A percentile compares a stretch with the other conserved stretches of the same genome.
Evolutionary conservation across 2,797 vertebrate species (phyloP).

Genomic region (Falco cherrug): DNA sequence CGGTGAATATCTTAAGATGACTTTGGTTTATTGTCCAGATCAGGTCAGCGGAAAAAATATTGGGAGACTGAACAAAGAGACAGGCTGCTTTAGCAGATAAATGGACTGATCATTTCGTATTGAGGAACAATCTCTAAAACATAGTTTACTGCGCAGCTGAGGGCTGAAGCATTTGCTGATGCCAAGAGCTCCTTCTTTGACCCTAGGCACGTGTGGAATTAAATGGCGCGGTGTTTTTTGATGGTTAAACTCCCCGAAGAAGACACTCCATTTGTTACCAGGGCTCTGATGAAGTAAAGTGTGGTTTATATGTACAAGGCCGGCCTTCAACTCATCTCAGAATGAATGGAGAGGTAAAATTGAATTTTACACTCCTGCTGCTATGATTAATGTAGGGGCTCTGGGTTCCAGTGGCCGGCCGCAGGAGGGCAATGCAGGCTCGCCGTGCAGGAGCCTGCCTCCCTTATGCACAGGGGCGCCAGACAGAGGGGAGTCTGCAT

Average conservation of each 20-base stretch:
- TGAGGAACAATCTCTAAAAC: conserved; percentile 99
- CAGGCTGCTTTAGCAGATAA: conserved; percentile 95
- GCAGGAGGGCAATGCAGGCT: conserved; percentile 76
- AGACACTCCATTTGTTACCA: conserved; percentile 98
- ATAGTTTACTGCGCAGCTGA: conserved; percentile 94
- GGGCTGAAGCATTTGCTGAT: conserved; percentile 86
- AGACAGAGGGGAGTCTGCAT: conserved; percentile 12
- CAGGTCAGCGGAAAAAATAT: conserved; percentile 94
- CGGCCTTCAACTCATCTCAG: conserved; percentile 94
- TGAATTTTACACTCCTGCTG: conserved; percentile 96
- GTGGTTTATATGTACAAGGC: conserved; percentile 92
- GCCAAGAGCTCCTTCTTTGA: conserved; percentile 90
- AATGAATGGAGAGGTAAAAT: conserved; percentile 98
- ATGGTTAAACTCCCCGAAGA: conserved; percentile 92
- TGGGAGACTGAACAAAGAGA: conserved; percentile 91
- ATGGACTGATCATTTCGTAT: conserved; percentile 98
- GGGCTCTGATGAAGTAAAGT: conserved; percentile 95
- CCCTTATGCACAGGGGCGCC: not conserved
- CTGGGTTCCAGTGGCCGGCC: conserved; percentile 60
- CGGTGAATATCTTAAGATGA: conserved; percentile 74
- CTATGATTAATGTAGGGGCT: conserved; percentile 90
- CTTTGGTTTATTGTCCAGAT: conserved; percentile 95
- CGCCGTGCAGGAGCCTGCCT: not conserved
- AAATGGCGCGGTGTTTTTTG: conserved; percentile 91
- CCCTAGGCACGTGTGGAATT: conserved; percentile 89